Percentiles rank a stretch among this genome's conserved stretches.
These are phyloP conservation scores for Molossus alvarezi DNA, from an alignment of 2,797 vertebrate species.

Conservation along the genomic window DNA sequence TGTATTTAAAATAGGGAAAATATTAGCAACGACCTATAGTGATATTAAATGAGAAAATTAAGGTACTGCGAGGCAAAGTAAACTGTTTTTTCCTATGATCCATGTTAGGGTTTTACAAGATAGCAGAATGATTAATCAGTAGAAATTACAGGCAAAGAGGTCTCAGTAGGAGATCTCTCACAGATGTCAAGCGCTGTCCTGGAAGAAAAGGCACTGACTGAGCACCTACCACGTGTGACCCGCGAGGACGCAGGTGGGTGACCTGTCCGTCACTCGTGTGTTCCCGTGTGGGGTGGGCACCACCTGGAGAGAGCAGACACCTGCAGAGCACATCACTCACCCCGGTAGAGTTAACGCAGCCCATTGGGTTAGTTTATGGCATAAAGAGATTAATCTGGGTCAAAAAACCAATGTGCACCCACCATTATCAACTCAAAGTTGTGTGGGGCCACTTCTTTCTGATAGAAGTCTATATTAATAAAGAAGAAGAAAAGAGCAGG, in stretches of 20 bases:
- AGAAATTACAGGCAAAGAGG: conserved; percentile 24
- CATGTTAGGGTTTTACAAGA: conserved; percentile 31
- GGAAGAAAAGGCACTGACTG: not conserved
- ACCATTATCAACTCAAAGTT: conserved; percentile 57
- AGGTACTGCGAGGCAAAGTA: not conserved
- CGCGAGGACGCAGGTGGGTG: not conserved
- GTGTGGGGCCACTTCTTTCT: conserved; percentile 56
- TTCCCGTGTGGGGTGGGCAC: not conserved
- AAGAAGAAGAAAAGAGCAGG: conserved; percentile 57
- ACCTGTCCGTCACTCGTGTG: not conserved
- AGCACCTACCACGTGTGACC: not conserved
- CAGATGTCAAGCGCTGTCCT: not conserved
- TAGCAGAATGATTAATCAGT: not conserved
- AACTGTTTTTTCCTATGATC: not conserved
- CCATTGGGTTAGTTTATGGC: not conserved
- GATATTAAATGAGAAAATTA: conserved; percentile 54
- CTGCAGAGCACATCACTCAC: not conserved
- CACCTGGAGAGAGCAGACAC: not conserved
- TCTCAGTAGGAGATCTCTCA: conserved; percentile 15
- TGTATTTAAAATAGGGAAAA: conserved; percentile 48
- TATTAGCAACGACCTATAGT: not conserved
- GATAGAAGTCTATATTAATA: conserved; percentile 54
- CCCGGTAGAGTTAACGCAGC: not conserved
- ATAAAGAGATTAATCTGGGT: conserved; percentile 11
- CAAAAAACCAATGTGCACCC: conserved; percentile 42